phyloP scores from a whole-genome alignment of 2,797 vertebrate species.

The Lutjanus argentimaculatus region DNA sequence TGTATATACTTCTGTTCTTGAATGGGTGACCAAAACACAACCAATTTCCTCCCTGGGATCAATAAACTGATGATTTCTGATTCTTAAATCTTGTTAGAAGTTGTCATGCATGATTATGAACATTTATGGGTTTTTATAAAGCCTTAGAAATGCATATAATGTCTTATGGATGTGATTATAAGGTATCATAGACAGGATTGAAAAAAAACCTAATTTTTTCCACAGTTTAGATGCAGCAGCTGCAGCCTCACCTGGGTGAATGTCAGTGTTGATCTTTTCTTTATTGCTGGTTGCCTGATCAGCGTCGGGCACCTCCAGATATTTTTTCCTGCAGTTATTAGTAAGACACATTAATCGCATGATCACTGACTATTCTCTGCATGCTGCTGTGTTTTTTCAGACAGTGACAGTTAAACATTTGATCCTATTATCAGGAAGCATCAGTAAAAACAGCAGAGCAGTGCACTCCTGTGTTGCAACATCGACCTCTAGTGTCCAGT shows the following conservation, averaged over 20 bases:
- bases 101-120: too few species aligned
- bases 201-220: neutral
- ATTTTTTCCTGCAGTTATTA: slow-evolving; percentile 76
- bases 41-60: too few species aligned
- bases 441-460: slow-evolving; percentile 17
- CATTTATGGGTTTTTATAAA: too few species aligned
- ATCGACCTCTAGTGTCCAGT: slow-evolving; percentile 79
- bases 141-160: too few species aligned
- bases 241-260: slow-evolving; percentile 78
- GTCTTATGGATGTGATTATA: too few species aligned
- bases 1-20: too few species aligned
- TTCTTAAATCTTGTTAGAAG: too few species aligned
- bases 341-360: slow-evolving; percentile 35
- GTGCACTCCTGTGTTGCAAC: slow-evolving; percentile 57
- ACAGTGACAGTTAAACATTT: neutral
- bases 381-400: slow-evolving; percentile 15
- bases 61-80: too few species aligned
- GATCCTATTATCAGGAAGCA: slow-evolving; percentile 11
- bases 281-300: slow-evolving; percentile 69
- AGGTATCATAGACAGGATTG: too few species aligned
- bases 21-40: too few species aligned
- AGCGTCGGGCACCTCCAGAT: slow-evolving; percentile 78
- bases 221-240: neutral
- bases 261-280: slow-evolving; percentile 64
- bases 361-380: slow-evolving; percentile 14